Conservation (phyloP, 2,113 vertebrate genomes). For the Eudyptes chrysolophus region DNA sequence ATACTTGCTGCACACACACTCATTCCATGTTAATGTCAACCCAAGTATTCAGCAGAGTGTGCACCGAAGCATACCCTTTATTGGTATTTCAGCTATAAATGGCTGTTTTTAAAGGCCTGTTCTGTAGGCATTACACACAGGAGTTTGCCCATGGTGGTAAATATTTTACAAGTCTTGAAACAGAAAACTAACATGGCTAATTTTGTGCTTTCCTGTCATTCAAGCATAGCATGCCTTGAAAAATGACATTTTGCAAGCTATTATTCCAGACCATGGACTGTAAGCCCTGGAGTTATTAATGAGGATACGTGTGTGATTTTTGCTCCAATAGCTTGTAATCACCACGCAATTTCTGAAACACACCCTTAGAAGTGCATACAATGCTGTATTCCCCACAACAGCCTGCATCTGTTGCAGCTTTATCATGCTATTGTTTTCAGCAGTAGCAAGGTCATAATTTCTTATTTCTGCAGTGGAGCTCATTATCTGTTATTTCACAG, state of each 20-base stretch:
- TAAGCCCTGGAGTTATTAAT: not conserved
- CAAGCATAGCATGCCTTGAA: not conserved
- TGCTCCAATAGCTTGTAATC: not conserved
- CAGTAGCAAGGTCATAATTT: not conserved
- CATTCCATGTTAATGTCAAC: not conserved
- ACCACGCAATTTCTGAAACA: not conserved
- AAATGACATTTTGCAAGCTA: conserved; percentile 12
- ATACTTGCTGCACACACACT: not conserved
- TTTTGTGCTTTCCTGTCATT: not conserved
- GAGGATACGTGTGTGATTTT: not conserved
- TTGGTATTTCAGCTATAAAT: not conserved
- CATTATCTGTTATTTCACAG: not conserved
- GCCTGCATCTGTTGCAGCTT: not conserved
- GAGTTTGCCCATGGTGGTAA: not conserved
- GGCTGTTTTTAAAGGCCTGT: not conserved
- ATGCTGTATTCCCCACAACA: not conserved
- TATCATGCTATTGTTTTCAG: not conserved
- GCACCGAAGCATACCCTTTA: not conserved
- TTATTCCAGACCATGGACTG: not conserved
- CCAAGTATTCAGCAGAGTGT: not conserved
- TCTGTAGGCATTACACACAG: not conserved
- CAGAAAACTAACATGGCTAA: not conserved
- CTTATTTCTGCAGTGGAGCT: not conserved
- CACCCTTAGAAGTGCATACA: not conserved
- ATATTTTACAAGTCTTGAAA: conserved; percentile 12